phyloP scores from a whole-genome alignment of 2,797 vertebrate species.

The Galagoides demidoff region DNA sequence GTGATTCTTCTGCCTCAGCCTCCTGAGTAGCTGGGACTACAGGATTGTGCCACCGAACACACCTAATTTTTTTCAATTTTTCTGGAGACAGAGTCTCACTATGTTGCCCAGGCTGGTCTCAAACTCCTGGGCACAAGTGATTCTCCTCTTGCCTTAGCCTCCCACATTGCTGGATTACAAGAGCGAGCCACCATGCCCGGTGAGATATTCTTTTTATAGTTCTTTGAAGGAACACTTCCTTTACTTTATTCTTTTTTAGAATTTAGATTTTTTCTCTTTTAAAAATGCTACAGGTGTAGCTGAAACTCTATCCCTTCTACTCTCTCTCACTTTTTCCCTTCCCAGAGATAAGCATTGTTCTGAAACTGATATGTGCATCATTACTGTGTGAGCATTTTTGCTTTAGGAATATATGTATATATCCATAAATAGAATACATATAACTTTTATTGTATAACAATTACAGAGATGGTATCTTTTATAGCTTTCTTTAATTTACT shows the following conservation, averaged over 20 bases:
- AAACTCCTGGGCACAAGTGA: no score
- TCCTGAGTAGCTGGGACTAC: no score
- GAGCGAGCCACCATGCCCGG: no score
- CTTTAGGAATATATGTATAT: neutral
- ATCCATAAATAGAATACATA: neutral
- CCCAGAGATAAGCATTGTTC: neutral
- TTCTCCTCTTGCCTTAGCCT: no score
- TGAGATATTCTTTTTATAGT: constrained; percentile 17
- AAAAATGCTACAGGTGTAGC: neutral
- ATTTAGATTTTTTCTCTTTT: constrained; percentile 29
- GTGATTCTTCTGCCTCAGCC: no score
- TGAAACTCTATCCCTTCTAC: neutral
- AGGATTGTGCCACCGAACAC: no score
- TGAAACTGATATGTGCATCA: neutral
- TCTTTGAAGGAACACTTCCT: constrained; percentile 35
- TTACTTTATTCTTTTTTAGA: constrained; percentile 10
- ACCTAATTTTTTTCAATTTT: no score
- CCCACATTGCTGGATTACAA: no score
- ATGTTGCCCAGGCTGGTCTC: no score
- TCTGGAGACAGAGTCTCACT: no score
- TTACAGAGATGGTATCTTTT: neutral
- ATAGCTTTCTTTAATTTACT: neutral
- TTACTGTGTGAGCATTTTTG: neutral
- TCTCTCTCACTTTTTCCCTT: neutral
- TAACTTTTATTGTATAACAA: neutral